Percentiles rank a stretch among this genome's conserved stretches.
Evolutionary conservation across 2,888 invertebrate genomes (phyloP).

Genomic region (Hydropsyche betteni): DNA sequence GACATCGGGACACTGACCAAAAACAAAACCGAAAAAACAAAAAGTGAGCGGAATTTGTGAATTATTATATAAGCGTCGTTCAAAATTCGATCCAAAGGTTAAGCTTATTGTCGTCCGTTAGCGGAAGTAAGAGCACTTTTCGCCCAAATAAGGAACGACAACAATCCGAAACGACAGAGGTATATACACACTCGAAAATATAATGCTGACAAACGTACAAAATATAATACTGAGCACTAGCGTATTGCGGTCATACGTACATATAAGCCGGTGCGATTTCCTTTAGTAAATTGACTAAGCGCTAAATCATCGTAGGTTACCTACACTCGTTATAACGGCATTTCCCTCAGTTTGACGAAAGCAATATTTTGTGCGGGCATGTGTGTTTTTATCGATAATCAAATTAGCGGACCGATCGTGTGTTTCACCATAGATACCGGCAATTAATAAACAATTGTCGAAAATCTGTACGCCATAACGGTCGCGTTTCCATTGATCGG

Average conservation of each 20-base stretch:
- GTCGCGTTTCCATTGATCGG: neutral
- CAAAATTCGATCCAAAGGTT: neutral
- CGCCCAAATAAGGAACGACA: conserved; percentile 4
- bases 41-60: conserved; percentile 6
- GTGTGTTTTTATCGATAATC: neutral
- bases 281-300: conserved; percentile 31
- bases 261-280: conserved; percentile 7
- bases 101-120: neutral
- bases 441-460: neutral
- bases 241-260: conserved; percentile 12
- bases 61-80: neutral
- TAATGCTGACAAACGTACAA: neutral
- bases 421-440: neutral
- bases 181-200: neutral
- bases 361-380: neutral
- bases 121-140: conserved; percentile 21
- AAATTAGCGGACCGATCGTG: neutral
- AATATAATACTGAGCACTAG: neutral
- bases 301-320: conserved; percentile 27
- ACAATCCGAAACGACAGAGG: neutral
- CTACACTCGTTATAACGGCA: conserved; percentile 27
- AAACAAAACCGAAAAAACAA: neutral
- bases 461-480: neutral
- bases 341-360: conserved; percentile 8
- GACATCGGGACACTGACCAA: neutral